Base-by-base conservation (phyloP, 2,797 vertebrate species). In the Danio choprae region DNA sequence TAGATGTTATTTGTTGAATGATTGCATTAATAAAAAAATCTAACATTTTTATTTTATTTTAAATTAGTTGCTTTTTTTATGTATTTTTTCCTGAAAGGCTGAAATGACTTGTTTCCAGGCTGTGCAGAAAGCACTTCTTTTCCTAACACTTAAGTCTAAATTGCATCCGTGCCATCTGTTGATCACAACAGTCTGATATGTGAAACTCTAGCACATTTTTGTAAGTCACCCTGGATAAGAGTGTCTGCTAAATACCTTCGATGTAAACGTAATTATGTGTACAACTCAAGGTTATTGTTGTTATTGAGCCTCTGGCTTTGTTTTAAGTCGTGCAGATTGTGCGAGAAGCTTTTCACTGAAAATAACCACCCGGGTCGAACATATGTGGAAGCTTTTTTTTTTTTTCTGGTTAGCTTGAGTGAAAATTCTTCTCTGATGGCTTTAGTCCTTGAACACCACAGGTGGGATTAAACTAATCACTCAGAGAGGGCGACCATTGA, bases 381-480 rank as follows among this genome's bases (percentile, higher is more conserved):
- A 29, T 71, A 59, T 79, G 67, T 70, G 56, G 13, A 67, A 13
- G 69, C 44, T 50, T 68, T 74, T n/a, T n/a, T n/a, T n/a, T n/a
- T 44, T 64, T 73, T 41, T 55, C 18, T 29, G 59, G 44, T 73
- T 51, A 22, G 38, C 41, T 74, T 68, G 44, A 73, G 77, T 53
- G 77, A 79, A 79, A 79, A 71, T 71, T 44, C 67, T 79, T 71
- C 56, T 79, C 67, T 79, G 53, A 60, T 79, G 62, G 71, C 48
- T 79, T 72, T 83, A 60, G 76, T 63, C 76, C 65, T 83, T 83
- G 70, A 53, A 22, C 62, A 79, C 77, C 77, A 53, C 67, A 83
- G 65, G 71, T 70, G 63, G 40, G 76, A 67, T 69, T 83, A 44
- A 79, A 68, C 81, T 79, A 75, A 83, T 83, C 77, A 75, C 48